phyloP scores from a whole-genome alignment of 2,888 invertebrate genomes.

The Catocala fraxini region DNA sequence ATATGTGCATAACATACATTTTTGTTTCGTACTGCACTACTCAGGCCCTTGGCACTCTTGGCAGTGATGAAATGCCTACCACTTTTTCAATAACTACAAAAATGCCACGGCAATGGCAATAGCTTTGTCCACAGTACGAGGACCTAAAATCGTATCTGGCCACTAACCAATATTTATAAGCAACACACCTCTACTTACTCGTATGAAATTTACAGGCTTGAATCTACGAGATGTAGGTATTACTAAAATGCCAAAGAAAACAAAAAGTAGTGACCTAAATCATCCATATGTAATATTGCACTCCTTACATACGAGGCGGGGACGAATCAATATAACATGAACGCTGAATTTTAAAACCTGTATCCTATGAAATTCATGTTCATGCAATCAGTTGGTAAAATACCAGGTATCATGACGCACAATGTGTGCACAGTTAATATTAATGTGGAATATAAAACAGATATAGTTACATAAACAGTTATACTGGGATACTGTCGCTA shows the following conservation, averaged over 20 bases:
- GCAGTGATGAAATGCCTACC: too few relatives aligned
- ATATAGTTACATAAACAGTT: constrained; percentile 56
- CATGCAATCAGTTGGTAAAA: constrained; percentile 68
- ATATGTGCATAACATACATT: neutral
- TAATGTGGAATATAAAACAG: constrained; percentile 83
- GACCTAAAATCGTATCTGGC: too few relatives aligned
- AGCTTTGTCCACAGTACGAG: too few relatives aligned
- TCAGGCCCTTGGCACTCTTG: too few relatives aligned
- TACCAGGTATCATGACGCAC: constrained; percentile 72
- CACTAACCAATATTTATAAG: too few relatives aligned
- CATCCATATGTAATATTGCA: constrained; percentile 46
- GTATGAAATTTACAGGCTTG: neutral
- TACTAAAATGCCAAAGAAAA: constrained; percentile 18
- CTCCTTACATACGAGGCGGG: constrained; percentile 42
- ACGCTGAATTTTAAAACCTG: constrained; percentile 65
- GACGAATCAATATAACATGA: constrained; percentile 46
- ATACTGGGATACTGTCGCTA: constrained; percentile 39
- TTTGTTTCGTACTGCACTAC: too few relatives aligned
- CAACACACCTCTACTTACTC: too few relatives aligned
- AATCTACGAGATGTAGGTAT: too few relatives aligned
- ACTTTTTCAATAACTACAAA: too few relatives aligned
- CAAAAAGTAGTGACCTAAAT: constrained; percentile 29
- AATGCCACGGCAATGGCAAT: too few relatives aligned
- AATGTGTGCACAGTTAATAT: constrained; percentile 76
- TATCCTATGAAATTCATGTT: constrained; percentile 66